Percentiles rank a stretch among this genome's conserved stretches.
These are phyloP conservation scores for Podocnemis expansa DNA, from an alignment of 2,113 vertebrate genomes.

Conservation along the genomic window DNA sequence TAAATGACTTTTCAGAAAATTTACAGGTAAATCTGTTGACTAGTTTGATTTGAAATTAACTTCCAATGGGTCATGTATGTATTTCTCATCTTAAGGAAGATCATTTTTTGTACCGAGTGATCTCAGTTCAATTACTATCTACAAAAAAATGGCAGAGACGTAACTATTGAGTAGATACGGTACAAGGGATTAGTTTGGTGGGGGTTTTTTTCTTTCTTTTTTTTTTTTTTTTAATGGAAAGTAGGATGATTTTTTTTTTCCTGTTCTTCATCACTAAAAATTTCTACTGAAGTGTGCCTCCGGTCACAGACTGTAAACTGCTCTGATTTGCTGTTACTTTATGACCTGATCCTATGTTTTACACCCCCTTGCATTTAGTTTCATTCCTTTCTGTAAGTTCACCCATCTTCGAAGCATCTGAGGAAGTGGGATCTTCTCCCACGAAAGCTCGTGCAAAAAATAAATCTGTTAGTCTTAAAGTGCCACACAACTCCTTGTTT, in stretches of 20 bases:
- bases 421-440: too few species aligned
- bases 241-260: neutral
- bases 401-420: too few species aligned
- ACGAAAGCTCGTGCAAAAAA: too few species aligned
- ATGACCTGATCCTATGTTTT: too few species aligned
- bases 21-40: neutral
- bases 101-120: neutral
- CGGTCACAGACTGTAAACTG: neutral
- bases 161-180: neutral
- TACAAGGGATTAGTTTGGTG: neutral
- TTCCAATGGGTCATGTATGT: too few species aligned
- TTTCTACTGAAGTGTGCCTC: neutral
- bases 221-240: neutral
- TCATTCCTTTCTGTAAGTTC: too few species aligned
- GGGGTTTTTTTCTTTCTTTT: too few species aligned
- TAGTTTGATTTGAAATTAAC: neutral
- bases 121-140: rapidly evolving
- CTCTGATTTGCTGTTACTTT: too few species aligned
- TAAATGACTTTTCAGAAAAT: neutral
- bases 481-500: too few species aligned
- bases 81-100: neutral
- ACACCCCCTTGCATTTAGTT: too few species aligned
- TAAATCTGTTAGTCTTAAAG: too few species aligned
- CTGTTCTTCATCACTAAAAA: conserved; percentile 2
- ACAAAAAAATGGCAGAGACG: neutral